Conservation (phyloP, 2,113 vertebrate genomes). For the Myxocyprinus asiaticus region DNA sequence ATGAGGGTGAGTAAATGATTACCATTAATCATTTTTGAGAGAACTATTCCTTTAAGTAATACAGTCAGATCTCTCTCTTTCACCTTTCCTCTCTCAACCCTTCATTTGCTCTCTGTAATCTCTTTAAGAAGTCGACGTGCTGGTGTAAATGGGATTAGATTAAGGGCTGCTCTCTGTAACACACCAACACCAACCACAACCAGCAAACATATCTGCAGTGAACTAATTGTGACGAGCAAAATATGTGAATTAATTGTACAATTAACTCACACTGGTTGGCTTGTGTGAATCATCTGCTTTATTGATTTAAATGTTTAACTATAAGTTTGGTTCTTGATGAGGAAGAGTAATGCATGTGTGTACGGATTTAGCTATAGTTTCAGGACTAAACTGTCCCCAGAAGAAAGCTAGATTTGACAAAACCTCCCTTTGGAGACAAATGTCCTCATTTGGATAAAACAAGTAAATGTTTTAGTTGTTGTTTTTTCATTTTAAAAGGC, state of each 20-base stretch:
- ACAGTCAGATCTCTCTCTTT: background rate
- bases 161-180: background rate
- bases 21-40: no score
- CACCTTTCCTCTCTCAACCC: slow-evolving; percentile 4
- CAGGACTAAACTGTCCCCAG: no score
- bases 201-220: background rate
- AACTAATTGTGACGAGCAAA: no score
- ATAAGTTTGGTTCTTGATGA: no score
- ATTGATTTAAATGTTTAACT: background rate
- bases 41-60: no score
- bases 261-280: background rate
- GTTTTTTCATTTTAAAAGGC: no score
- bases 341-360: no score
- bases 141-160: slow-evolving; percentile 33
- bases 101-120: background rate
- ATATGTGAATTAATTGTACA: no score
- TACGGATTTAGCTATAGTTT: background rate
- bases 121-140: slow-evolving; percentile 11
- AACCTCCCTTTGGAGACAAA: background rate
- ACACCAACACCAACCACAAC: background rate
- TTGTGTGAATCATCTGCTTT: background rate
- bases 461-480: no score
- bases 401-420: background rate
- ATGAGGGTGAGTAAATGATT: no score
- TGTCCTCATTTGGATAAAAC: no score